A percentile compares a stretch with the other conserved stretches of the same genome.
phyloP scores from a whole-genome alignment of 2,113 vertebrate species.

The Fregetta grallaria region DNA sequence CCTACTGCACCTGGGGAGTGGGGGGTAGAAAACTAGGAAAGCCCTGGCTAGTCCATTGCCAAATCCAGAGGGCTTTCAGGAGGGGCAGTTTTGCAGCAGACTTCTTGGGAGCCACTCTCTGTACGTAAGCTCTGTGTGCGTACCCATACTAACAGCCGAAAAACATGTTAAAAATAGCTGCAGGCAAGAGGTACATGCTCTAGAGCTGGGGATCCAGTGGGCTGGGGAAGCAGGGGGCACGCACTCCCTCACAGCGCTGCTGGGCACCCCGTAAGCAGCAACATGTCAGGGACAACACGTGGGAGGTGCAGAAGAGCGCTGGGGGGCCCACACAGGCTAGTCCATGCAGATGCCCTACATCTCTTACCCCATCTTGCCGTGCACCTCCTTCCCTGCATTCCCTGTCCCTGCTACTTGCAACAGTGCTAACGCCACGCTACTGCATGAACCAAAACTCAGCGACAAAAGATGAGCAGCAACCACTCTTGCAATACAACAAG shows the following conservation, averaged over 20 bases:
- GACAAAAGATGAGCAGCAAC: neutral
- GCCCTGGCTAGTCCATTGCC: neutral
- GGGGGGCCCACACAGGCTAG: neutral
- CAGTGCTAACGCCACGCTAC: accelerated
- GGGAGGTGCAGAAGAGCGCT: no score
- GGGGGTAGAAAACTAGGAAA: neutral
- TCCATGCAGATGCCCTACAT: neutral
- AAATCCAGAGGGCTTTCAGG: neutral
- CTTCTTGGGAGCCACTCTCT: neutral
- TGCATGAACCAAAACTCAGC: neutral
- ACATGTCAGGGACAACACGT: accelerated
- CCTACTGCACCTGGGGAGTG: neutral
- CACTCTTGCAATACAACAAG: neutral
- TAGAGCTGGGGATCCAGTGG: neutral
- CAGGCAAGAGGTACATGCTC: accelerated
- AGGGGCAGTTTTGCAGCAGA: neutral
- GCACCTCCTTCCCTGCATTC: neutral
- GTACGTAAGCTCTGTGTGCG: no score
- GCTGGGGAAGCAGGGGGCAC: neutral
- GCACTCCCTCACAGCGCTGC: accelerated
- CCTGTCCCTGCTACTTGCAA: neutral
- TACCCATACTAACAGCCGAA: neutral
- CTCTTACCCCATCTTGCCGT: neutral
- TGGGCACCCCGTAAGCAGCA: neutral
- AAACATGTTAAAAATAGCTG: neutral